Evolutionary conservation across 2,113 vertebrate species (phyloP), one percentile per base, ranked within the genome.

Genomic region (Odobenus rosmarus): DNA sequence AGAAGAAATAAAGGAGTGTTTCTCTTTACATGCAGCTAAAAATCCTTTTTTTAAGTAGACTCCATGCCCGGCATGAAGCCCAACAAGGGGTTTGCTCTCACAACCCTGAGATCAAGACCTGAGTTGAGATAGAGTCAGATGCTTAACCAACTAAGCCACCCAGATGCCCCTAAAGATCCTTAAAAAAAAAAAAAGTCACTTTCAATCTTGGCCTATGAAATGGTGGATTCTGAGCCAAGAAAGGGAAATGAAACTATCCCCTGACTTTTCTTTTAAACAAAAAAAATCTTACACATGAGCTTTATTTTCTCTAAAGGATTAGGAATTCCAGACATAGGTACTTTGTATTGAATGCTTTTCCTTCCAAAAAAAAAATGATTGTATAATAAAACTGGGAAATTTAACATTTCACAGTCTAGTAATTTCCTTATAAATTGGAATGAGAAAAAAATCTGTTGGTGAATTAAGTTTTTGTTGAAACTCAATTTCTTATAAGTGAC

Each of bases 381-480:
- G 23, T 33, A 85, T 33, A 95, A 84, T 85, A 88, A 96, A 93
- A 88, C 71, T 53, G 55, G n/a, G 51, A 93, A 96, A 97, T 95
- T 93, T 91, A 96, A 91, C 71, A 95, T 82, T 91, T 91, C 59
- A 93, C 82, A 96, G 62, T 72, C 55, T 86, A 91, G 72, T 62
- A 91, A 96, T 97, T 93, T 95, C 21, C 72, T 91, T 93, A 71
- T 89, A 95, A 93, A 93, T 59, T 91, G 15, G 46, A 85, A 91
- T 64, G 51, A 93, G 69, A 93, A 93, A 88, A 93, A n/a, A 79
- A 86, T 77, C 42, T 80, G n/a, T 69, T 76, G 55, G 46, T 88
- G 51, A 94, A 94, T 93, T 82, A 87, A 93, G 46, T 88, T 94
- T 96, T 67, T 84, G 85, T 84, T 93, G 69, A 83, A 90, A 69